These are phyloP conservation scores for Lasioglossum villosulum DNA, from an alignment of 2,888 invertebrate genomes.

Conservation along the genomic window DNA sequence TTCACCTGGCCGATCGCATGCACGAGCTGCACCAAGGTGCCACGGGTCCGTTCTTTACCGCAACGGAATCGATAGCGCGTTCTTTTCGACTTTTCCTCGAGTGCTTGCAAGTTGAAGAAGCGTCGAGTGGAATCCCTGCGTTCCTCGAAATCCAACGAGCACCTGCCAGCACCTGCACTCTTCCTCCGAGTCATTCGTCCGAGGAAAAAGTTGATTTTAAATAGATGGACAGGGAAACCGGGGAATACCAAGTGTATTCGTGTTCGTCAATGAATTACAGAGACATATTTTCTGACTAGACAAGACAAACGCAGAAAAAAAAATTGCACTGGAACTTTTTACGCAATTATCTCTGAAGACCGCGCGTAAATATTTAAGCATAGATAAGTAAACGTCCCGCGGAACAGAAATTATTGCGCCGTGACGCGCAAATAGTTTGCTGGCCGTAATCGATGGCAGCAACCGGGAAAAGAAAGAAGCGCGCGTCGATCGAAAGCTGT, in stretches of 20 bases:
- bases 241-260: not conserved
- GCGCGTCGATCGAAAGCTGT: not conserved
- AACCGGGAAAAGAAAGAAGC: not conserved
- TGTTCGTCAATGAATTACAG: not conserved
- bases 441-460: not conserved
- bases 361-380: not conserved
- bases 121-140: not conserved
- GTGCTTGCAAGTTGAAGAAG: not conserved
- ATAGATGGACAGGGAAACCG: not conserved
- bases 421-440: not conserved
- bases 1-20: constrained; percentile 12
- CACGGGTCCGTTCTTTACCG: constrained; percentile 43
- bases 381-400: not conserved
- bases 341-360: not conserved
- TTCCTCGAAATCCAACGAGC: not conserved
- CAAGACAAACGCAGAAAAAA: not conserved
- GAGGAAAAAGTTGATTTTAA: not conserved
- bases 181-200: no score
- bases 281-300: no score
- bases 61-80: constrained; percentile 66
- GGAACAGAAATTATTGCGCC: not conserved
- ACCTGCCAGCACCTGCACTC: not conserved
- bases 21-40: not conserved
- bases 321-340: not conserved
- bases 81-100: constrained; percentile 57